phyloP scores from a whole-genome alignment of 1,140 invertebrate species.

The Macrosteles quadrilineatus region DNA sequence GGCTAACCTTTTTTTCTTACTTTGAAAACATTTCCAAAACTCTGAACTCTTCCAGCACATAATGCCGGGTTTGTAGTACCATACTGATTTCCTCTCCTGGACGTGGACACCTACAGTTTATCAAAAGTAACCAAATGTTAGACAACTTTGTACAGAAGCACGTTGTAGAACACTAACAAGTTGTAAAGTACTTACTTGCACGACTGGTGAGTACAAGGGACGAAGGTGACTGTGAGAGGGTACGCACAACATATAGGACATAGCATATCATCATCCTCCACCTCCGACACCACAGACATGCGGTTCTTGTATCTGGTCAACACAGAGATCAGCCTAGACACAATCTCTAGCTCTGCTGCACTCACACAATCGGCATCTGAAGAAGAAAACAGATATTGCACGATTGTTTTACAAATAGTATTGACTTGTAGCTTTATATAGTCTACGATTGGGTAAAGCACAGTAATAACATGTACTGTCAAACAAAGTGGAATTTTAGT shows the following conservation, averaged over 20 bases:
- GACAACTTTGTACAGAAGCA: neutral
- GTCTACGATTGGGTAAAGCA: too few relatives aligned
- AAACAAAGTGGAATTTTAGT: too few relatives aligned
- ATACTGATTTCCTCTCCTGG: neutral
- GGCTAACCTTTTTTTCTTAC: constrained; percentile 15
- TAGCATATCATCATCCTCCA: constrained; percentile 61
- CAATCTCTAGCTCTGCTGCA: neutral
- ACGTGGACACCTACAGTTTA: neutral
- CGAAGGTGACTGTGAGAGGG: constrained; percentile 61
- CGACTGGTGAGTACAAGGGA: constrained; percentile 70
- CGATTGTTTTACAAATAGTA: too few relatives aligned
- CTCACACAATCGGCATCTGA: neutral
- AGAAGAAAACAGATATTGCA: too few relatives aligned
- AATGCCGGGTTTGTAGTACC: neutral
- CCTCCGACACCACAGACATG: constrained; percentile 17
- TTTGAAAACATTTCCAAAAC: neutral
- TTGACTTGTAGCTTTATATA: too few relatives aligned
- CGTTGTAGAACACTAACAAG: neutral
- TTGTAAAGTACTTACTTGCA: constrained; percentile 56
- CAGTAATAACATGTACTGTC: too few relatives aligned
- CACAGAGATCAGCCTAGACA: neutral
- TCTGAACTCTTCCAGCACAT: neutral
- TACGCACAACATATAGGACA: constrained; percentile 78
- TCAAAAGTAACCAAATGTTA: neutral
- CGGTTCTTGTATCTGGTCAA: constrained; percentile 11